These are phyloP conservation scores for Caenorhabditis brenneri DNA, from an alignment of 1,140 invertebrate species.

Conservation along the genomic window DNA sequence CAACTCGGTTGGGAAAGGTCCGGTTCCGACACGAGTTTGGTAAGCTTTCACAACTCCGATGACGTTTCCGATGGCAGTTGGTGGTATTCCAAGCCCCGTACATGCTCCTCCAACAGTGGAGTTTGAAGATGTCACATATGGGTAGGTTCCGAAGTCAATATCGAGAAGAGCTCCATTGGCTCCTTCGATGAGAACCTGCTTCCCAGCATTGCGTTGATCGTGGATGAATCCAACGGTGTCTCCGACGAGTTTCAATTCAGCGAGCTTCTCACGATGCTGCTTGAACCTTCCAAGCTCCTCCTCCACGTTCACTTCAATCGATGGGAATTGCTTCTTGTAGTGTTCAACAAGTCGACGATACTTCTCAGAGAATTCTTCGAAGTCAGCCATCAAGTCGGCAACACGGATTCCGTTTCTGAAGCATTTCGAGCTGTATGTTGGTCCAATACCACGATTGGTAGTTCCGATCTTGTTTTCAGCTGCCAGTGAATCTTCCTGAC, in stretches of 20 bases:
- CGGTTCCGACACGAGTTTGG: constrained; percentile 94
- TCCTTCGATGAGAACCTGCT: constrained; percentile 85
- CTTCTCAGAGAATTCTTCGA: constrained; percentile 78
- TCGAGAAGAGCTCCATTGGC: constrained; percentile 96
- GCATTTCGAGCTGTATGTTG: constrained; percentile 83
- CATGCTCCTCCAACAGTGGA: constrained; percentile 97
- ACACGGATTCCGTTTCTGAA: constrained; percentile 89
- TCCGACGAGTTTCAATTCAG: constrained; percentile 80
- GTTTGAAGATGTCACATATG: constrained; percentile 98
- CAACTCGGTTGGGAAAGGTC: constrained; percentile 94
- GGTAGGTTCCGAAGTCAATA: constrained; percentile 97
- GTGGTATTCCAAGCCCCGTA: constrained; percentile 93
- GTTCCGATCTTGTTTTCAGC: constrained; percentile 82
- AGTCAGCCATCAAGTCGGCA: constrained; percentile 90
- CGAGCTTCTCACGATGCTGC: constrained; percentile 81
- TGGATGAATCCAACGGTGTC: constrained; percentile 91
- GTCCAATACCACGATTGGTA: constrained; percentile 90
- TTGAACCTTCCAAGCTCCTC: constrained; percentile 82
- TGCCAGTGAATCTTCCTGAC: constrained; percentile 84
- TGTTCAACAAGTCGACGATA: constrained; percentile 82
- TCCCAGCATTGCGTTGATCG: constrained; percentile 77
- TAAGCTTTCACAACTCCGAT: constrained; percentile 98
- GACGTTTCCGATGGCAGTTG: constrained; percentile 85
- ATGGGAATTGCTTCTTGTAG: constrained; percentile 86
- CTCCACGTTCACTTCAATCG: constrained; percentile 84